Evolutionary conservation across 2,888 invertebrate genomes (phyloP).

Genomic region (Aporophyla nigra): DNA sequence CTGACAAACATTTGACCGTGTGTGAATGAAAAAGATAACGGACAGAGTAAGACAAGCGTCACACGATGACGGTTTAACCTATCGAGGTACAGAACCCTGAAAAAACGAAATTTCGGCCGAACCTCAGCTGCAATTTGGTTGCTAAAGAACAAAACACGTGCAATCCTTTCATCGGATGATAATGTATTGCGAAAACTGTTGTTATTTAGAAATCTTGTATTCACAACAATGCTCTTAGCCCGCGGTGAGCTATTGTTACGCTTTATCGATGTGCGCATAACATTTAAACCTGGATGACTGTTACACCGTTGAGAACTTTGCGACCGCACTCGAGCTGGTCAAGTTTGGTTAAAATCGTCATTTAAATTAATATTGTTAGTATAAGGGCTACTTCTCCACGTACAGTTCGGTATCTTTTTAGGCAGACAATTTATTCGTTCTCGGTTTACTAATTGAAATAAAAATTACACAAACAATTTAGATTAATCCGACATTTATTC

Average conservation of each 20-base stretch:
- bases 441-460: background rate
- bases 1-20: background rate
- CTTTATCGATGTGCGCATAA: constrained; percentile 76
- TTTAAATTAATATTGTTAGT: background rate
- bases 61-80: background rate
- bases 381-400: background rate
- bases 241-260: constrained; percentile 75
- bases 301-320: constrained; percentile 66
- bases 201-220: constrained; percentile 67
- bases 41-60: too few relatives aligned
- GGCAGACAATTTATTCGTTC: background rate
- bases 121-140: constrained; percentile 38
- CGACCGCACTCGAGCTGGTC: background rate
- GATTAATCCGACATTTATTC: background rate
- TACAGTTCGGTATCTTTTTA: background rate
- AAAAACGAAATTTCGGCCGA: constrained; percentile 1
- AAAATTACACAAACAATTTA: background rate
- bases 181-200: constrained; percentile 63
- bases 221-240: constrained; percentile 74
- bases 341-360: background rate
- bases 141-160: constrained; percentile 55
- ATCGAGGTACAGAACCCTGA: background rate
- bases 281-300: constrained; percentile 68
- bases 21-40: background rate
- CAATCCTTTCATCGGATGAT: constrained; percentile 64